Evolutionary conservation across 1,140 invertebrate genomes (phyloP).

Genomic region (Patella vulgata): DNA sequence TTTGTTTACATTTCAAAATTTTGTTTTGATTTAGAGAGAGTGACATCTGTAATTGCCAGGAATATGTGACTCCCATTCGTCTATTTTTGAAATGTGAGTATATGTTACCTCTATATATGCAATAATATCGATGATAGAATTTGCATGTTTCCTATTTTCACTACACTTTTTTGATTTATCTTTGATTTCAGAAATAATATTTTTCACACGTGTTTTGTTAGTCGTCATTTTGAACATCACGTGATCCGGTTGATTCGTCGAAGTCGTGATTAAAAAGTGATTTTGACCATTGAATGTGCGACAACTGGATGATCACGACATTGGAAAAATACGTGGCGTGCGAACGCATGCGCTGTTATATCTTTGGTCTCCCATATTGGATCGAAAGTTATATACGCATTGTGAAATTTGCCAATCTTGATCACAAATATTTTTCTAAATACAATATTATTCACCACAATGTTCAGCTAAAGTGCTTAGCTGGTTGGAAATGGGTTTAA

Average conservation of each 20-base stretch:
- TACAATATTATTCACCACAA: constrained; percentile 41
- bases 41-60: too few relatives aligned
- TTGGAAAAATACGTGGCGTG: constrained; percentile 4
- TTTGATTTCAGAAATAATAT: constrained; percentile 28
- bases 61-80: too few relatives aligned
- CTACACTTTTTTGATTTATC: constrained; percentile 34
- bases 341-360: constrained; percentile 8
- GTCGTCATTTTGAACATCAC: constrained; percentile 11
- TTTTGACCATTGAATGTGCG: too few relatives aligned
- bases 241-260: not conserved
- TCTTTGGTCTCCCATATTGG: constrained; percentile 3
- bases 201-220: constrained; percentile 17
- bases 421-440: constrained; percentile 1
- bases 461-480: constrained; percentile 53
- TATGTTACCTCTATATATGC: constrained; percentile 40
- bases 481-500: constrained; percentile 61
- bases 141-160: constrained; percentile 46
- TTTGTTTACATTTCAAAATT: too few relatives aligned
- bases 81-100: too few relatives aligned
- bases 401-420: not conserved
- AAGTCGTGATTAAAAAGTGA: too few relatives aligned
- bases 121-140: constrained; percentile 50
- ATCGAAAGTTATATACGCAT: not conserved
- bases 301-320: too few relatives aligned
- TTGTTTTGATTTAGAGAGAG: too few relatives aligned